Base-by-base conservation (phyloP, 92 coral and sea anemone genomes). In the Palythoa grandiflora region DNA sequence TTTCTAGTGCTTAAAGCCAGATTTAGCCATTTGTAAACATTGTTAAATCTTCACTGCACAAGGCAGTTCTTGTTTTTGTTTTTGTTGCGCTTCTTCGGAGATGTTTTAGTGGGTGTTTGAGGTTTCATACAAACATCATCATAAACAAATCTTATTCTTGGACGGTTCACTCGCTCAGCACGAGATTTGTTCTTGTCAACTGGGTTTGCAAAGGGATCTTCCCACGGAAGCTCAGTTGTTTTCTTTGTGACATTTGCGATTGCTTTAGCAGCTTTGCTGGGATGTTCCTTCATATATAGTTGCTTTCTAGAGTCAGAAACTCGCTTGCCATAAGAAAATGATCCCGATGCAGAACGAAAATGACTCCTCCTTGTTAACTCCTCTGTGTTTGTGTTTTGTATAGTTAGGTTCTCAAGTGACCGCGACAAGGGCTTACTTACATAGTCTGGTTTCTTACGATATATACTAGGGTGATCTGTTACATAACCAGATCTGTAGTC, bases 201-300 rank as follows among this genome's bases (percentile, higher is more conserved):
- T 86, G 99, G 99, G 84, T 97, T 97, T 19, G 98, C 98, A 84
- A 97, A 97, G 2, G 99, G 99, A 65, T 97, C 99, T 28, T 97
- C 99, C 99, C 99, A 97, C 17, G 99, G 99, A 13, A 97, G 87
- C 11, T 91, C 88, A 60, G 95, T 63, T 60, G 95, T 79, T 71
- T 91, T 94, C 89, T 94, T 91, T 59, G 89, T 20, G 38, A 78
- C 86, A 80, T 83, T 89, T 2, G 89, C 79, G 7, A 21, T 85
- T 66, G 91, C 89, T 38, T 80, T 60, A 36, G 54, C 71, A 21
- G 83, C 63, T 44, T 93, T 91, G 36, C 78, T 90, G 7, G 92
- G 86, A 83, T 92, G 93, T 53, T 81, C 86, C 66, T 47, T 81
- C 50, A 48, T 44, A 14, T 81, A 66, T 11, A 81, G 28, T 20